These are phyloP conservation scores for Leptocoma aspasia DNA, from an alignment of 2,113 vertebrate genomes.

Conservation along the genomic window DNA sequence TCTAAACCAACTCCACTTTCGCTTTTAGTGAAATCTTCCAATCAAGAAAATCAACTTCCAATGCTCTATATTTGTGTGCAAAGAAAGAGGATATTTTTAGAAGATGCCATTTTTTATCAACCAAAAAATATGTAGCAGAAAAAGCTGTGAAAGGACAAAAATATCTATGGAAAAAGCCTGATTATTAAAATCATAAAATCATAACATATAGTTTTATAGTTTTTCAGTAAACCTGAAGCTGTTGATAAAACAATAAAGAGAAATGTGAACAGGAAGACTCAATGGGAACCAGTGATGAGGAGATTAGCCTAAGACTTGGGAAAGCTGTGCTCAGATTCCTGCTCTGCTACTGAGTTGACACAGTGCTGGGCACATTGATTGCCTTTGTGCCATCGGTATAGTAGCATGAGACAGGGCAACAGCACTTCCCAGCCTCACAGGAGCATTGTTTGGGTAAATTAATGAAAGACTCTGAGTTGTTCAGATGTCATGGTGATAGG, in stretches of 20 bases:
- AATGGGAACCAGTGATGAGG: not conserved
- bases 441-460: not conserved
- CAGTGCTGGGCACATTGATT: not conserved
- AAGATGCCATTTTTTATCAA: not conserved
- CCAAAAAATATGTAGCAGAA: not conserved
- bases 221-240: not conserved
- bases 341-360: not conserved
- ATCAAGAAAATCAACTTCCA: not conserved
- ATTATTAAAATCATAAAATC: not conserved
- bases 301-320: not conserved
- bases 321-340: not conserved
- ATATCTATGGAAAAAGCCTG: not conserved
- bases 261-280: not conserved
- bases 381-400: not conserved
- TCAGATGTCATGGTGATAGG: not conserved
- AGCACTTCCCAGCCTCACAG: not conserved
- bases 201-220: not conserved
- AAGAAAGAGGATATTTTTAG: not conserved
- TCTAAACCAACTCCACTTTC: not conserved
- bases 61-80: not conserved
- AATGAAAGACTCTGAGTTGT: not conserved
- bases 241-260: not conserved
- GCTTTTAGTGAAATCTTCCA: not conserved
- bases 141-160: not conserved
- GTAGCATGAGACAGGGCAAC: not conserved